Percentiles rank a stretch among this genome's conserved stretches.
These are phyloP conservation scores for Sakesphorus luctuosus DNA, from an alignment of 2,113 vertebrate genomes.

Conservation along the genomic window DNA sequence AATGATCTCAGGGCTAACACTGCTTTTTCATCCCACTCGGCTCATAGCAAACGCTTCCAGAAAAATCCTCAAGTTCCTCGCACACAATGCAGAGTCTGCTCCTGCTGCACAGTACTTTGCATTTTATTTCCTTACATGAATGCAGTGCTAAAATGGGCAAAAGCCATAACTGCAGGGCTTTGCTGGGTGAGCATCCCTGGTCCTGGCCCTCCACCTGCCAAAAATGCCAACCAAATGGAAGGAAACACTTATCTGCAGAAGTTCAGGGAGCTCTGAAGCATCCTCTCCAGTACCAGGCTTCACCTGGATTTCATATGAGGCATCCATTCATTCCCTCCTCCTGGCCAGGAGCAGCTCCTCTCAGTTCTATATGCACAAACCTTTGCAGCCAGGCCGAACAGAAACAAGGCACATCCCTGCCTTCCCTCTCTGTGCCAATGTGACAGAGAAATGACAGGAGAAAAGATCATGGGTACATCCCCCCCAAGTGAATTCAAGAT, in stretches of 20 bases:
- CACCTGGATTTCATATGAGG: background rate
- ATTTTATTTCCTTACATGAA: constrained; percentile 32
- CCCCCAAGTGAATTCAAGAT: background rate
- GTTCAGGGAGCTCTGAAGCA: background rate
- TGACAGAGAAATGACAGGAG: background rate
- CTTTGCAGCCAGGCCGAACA: background rate
- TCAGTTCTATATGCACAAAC: background rate
- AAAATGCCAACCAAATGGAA: background rate
- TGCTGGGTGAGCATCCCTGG: background rate
- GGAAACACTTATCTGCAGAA: background rate
- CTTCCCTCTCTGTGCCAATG: background rate
- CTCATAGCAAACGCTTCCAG: constrained; percentile 25
- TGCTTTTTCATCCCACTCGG: background rate
- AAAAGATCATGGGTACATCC: background rate
- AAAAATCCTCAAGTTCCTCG: background rate
- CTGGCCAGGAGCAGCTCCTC: background rate
- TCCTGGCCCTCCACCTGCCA: background rate
- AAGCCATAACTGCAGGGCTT: background rate
- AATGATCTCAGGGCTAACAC: background rate
- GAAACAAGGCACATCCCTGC: background rate
- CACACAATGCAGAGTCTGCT: background rate
- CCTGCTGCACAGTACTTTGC: background rate
- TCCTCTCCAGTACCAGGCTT: background rate
- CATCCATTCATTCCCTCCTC: background rate
- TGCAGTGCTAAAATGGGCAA: background rate